Conservation (phyloP, 2,797 vertebrate species). For the Crenichthys baileyi region DNA sequence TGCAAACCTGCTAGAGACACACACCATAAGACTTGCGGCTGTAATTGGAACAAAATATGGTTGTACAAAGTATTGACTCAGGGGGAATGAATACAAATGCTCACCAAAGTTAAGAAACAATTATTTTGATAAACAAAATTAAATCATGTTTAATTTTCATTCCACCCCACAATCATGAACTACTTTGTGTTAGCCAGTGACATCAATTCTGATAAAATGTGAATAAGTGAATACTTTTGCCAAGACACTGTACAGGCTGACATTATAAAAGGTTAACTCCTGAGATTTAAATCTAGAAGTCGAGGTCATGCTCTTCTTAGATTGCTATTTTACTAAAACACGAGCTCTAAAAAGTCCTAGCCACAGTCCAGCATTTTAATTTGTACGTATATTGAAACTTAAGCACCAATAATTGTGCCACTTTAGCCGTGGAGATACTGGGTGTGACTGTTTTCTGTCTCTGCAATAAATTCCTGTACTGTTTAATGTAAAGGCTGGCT, state of each 20-base stretch:
- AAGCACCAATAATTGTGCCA: background rate
- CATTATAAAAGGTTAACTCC: background rate
- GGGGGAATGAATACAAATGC: background rate
- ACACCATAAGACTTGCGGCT: background rate
- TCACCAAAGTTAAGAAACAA: background rate
- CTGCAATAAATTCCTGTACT: slow-evolving; percentile 20
- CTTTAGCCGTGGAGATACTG: slow-evolving; percentile 29
- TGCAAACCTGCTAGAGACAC: background rate
- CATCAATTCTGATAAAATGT: background rate
- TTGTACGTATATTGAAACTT: background rate
- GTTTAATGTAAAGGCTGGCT: slow-evolving; percentile 12
- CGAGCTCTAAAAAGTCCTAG: background rate
- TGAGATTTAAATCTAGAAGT: background rate
- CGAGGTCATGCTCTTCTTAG: background rate
- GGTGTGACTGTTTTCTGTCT: slow-evolving; percentile 15
- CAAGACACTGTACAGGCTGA: background rate
- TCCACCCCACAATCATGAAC: background rate
- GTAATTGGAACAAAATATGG: background rate
- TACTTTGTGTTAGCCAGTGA: background rate
- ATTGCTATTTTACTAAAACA: background rate
- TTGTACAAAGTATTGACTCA: background rate
- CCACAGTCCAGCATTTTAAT: slow-evolving; percentile 1
- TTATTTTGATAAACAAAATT: background rate
- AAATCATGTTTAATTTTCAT: background rate
- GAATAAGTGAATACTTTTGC: background rate